Base-by-base conservation (phyloP, 2,797 vertebrate genomes). In the Chromobotia macracanthus region DNA sequence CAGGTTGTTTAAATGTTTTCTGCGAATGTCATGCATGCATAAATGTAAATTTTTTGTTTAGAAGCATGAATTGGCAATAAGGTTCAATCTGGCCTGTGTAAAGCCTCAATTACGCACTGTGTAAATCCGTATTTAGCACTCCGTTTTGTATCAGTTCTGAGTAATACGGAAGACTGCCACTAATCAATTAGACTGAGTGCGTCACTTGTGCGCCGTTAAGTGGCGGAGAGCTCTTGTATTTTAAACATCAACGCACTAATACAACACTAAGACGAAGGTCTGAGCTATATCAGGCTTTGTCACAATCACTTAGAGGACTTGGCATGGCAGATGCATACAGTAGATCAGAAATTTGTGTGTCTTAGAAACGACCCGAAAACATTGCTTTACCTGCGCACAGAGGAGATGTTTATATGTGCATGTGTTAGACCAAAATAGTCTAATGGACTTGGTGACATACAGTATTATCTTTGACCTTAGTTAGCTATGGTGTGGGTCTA, bases 121-220 rank as follows among this genome's bases (percentile, higher is more conserved):
- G 5, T 51, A 46, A 58, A 76, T 67, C 10, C 18, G 2, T 67
- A 41, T 41, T 44, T 55, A 55, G 48, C 18, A 31, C 31, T 75
- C 8, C 9, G 25, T 61, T 60, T 16, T 48, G 55, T 50, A 46
- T 76, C 46, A 67, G 44, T 56, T 31, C 51, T 11, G 48, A 53
- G 48, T 71, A 55, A 66, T 11, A 55, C 38, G 18, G 19, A 67
- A 28, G 25, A 74, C 56, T 28, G 68, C 38, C 53, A 51, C 60
- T 41, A 28, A 44, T 75, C 55, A 69, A 70, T 80, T 63, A 80
- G 28, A 69, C 31, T 41, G 44, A 28, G 72, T 80, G 71, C 79
- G 72, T 75, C 79, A 80, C 38, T 80, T 61, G 48, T 69, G 71
- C 64, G 71, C 64, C 63, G 50, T 66, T 75, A 80, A 68, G 41